phyloP scores from a whole-genome alignment of 2,113 vertebrate species.

The Pseudorasbora parva region DNA sequence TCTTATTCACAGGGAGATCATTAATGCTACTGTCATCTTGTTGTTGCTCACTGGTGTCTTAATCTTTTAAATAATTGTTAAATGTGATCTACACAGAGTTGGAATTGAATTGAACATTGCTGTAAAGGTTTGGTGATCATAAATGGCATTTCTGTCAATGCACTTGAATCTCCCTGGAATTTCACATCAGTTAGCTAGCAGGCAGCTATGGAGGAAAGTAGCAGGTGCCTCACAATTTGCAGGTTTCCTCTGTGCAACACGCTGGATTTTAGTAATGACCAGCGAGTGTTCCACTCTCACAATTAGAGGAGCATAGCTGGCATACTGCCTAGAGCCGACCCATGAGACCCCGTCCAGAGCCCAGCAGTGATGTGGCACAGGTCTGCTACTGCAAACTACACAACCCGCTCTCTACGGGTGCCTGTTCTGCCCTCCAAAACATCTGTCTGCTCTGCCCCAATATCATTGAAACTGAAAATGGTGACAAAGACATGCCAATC shows the following conservation, averaged over 20 bases:
- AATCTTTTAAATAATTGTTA: neutral
- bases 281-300: constrained; percentile 66
- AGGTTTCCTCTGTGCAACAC: constrained; percentile 24
- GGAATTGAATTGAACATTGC: neutral
- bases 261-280: constrained; percentile 63
- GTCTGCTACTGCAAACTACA: neutral
- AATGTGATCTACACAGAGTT: neutral
- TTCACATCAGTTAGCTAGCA: constrained; percentile 33
- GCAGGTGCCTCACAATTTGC: constrained; percentile 31
- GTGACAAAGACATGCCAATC: neutral
- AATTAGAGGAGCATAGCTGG: constrained; percentile 26
- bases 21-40: neutral
- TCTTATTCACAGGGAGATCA: neutral
- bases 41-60: neutral
- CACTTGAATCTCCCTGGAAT: neutral
- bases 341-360: constrained; percentile 50
- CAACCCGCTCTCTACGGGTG: neutral
- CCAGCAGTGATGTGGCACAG: constrained; percentile 37
- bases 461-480: neutral
- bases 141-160: constrained; percentile 19
- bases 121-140: constrained; percentile 13
- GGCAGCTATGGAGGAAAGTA: constrained; percentile 28
- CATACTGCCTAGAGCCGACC: constrained; percentile 27
- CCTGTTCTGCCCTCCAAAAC: constrained; percentile 11
- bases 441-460: neutral